A percentile compares a stretch with the other conserved stretches of the same genome.
Conservation (phyloP, 37 sponge, comb jelly and placozoan genomes). For the Cliona cf. orientalis region DNA sequence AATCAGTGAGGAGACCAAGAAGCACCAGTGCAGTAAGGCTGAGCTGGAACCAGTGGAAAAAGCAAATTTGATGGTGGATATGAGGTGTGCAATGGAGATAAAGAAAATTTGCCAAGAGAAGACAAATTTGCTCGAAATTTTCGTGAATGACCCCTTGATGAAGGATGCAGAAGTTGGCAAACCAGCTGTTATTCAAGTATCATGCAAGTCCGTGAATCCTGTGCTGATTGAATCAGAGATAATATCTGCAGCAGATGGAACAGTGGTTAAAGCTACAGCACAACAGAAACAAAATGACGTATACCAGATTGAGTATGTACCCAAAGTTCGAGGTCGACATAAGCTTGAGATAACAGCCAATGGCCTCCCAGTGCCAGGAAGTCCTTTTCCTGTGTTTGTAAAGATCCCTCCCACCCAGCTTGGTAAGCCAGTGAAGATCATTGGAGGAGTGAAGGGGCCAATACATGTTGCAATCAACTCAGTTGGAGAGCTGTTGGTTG, state of each 20-base stretch:
- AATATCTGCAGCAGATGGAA: too few species aligned
- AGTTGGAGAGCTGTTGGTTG: slow-evolving; percentile 15
- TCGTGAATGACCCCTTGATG: neutral
- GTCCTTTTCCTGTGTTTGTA: slow-evolving; percentile 20
- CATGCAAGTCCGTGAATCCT: too few species aligned
- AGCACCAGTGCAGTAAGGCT: neutral
- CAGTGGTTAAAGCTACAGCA: too few species aligned
- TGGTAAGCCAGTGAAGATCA: slow-evolving; percentile 18
- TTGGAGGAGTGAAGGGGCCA: slow-evolving; percentile 2
- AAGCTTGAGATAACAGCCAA: slow-evolving; percentile 4
- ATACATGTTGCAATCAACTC: slow-evolving; percentile 9
- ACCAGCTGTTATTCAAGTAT: too few species aligned
- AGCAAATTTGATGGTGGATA: slow-evolving; percentile 1
- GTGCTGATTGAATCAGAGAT: too few species aligned
- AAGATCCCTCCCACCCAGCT: slow-evolving; percentile 29
- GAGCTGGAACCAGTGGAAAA: slow-evolving; percentile 11
- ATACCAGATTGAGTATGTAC: neutral
- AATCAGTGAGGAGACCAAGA: neutral
- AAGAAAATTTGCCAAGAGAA: slow-evolving; percentile 2
- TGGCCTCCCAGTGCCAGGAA: slow-evolving; percentile 10
- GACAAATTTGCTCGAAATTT: too few species aligned
- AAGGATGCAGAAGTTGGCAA: neutral
- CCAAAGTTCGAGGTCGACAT: slow-evolving; percentile 28
- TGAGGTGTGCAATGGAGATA: neutral
- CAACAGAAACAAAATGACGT: too few species aligned